Conservation (phyloP, 2,113 vertebrate species). For the Gulo gulo region DNA sequence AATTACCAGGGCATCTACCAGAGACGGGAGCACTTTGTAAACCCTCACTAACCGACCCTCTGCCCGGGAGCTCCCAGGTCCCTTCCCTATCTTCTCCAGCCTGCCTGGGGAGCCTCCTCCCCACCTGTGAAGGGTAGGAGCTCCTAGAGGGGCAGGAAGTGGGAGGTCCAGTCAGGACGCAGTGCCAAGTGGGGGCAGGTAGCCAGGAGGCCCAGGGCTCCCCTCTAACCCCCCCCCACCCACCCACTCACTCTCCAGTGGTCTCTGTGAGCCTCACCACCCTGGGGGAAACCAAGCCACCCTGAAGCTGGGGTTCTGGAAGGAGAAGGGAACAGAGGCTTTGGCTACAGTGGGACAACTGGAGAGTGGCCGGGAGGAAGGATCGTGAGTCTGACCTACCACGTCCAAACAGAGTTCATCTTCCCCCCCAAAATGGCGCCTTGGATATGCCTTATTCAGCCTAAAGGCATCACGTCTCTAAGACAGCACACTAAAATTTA, state of each 20-base stretch:
- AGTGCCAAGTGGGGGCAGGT: background rate
- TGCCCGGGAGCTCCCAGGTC: background rate
- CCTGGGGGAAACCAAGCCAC: background rate
- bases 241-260: background rate
- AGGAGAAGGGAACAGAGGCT: background rate
- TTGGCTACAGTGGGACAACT: background rate
- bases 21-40: background rate
- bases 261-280: background rate
- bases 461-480: background rate
- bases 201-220: background rate
- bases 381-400: background rate
- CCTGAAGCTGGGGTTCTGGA: background rate
- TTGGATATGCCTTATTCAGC: background rate
- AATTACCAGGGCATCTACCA: background rate
- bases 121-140: background rate
- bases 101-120: background rate
- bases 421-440: background rate
- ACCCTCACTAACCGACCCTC: background rate
- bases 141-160: background rate
- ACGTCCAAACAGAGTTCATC: background rate
- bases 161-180: background rate
- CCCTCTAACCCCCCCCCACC: background rate
- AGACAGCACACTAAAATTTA: background rate
- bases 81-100: background rate
- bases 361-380: background rate